Conservation (phyloP, 2,888 invertebrate genomes). For the Argyresthia goedartella region DNA sequence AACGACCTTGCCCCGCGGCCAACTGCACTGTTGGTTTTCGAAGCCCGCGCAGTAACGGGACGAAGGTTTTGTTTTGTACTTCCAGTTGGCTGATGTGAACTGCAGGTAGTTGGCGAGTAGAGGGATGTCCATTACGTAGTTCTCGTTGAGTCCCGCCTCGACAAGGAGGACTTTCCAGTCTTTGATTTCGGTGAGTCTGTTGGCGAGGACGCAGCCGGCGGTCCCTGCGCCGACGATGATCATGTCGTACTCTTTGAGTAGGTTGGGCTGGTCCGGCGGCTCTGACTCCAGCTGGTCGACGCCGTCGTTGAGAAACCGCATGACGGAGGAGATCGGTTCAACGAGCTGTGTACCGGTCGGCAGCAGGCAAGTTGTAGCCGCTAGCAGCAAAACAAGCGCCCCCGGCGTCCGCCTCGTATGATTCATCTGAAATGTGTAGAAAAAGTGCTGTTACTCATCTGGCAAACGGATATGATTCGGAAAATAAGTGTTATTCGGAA, state of each 20-base stretch:
- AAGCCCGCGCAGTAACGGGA: slow-evolving; percentile 80
- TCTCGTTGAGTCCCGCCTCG: slow-evolving; percentile 81
- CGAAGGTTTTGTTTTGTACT: slow-evolving; percentile 83
- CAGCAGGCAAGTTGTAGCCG: slow-evolving; percentile 25
- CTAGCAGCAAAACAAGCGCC: slow-evolving; percentile 27
- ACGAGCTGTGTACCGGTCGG: slow-evolving; percentile 32
- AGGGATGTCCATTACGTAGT: slow-evolving; percentile 81
- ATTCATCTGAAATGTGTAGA: slow-evolving; percentile 47
- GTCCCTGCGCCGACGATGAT: slow-evolving; percentile 85
- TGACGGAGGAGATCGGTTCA: slow-evolving; percentile 57
- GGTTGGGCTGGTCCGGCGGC: slow-evolving; percentile 59
- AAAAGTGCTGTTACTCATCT: background rate
- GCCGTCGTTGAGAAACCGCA: slow-evolving; percentile 68
- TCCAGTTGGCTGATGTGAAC: slow-evolving; percentile 82
- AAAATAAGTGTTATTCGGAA: no score
- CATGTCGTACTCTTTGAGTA: slow-evolving; percentile 78
- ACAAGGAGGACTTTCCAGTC: slow-evolving; percentile 77
- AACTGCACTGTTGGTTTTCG: slow-evolving; percentile 80
- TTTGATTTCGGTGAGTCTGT: slow-evolving; percentile 77
- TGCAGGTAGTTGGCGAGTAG: slow-evolving; percentile 81
- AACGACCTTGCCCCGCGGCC: slow-evolving; percentile 85
- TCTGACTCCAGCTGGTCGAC: slow-evolving; percentile 59
- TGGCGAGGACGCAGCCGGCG: slow-evolving; percentile 82
- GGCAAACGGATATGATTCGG: background rate
- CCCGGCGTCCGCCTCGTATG: slow-evolving; percentile 26